Conservation (phyloP, 2,888 invertebrate genomes). For the Nipponacmea schrenckii region DNA sequence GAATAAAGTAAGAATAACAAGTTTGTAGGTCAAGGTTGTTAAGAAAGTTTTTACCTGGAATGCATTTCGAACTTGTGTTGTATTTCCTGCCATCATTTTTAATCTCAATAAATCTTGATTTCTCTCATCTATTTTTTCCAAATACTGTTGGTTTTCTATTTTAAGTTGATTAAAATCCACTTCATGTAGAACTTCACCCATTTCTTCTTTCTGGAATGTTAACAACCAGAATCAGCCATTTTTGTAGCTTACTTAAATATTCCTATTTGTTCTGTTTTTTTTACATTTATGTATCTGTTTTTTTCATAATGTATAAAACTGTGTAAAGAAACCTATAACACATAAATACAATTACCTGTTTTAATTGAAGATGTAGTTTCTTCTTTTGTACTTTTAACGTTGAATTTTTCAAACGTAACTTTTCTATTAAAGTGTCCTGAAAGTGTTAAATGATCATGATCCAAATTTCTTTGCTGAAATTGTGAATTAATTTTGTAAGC, state of each 20-base stretch:
- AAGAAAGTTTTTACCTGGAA: constrained; percentile 59
- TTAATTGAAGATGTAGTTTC: constrained; percentile 65
- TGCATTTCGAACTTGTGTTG: constrained; percentile 63
- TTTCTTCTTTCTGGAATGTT: constrained; percentile 65
- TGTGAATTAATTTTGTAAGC: no score
- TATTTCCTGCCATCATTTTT: constrained; percentile 67
- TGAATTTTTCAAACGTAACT: constrained; percentile 65
- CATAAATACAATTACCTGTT: constrained; percentile 55
- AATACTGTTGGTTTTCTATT: constrained; percentile 68
- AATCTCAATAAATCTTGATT: constrained; percentile 66
- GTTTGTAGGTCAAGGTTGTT: no score
- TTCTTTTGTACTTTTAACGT: constrained; percentile 67
- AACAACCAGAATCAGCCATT: no score
- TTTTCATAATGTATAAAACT: no score
- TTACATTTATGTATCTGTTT: no score
- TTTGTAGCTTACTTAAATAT: no score
- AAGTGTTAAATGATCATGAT: neutral
- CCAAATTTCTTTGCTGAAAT: no score
- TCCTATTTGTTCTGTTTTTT: no score
- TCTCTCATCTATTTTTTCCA: constrained; percentile 68
- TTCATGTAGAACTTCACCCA: constrained; percentile 68
- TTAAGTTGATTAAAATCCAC: constrained; percentile 69
- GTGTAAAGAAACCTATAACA: no score
- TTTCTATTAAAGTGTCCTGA: constrained; percentile 68
- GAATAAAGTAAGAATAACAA: no score